A percentile compares a stretch with the other conserved stretches of the same genome.
Conservation (phyloP, 2,888 invertebrate species). For the Volucella bombylans region DNA sequence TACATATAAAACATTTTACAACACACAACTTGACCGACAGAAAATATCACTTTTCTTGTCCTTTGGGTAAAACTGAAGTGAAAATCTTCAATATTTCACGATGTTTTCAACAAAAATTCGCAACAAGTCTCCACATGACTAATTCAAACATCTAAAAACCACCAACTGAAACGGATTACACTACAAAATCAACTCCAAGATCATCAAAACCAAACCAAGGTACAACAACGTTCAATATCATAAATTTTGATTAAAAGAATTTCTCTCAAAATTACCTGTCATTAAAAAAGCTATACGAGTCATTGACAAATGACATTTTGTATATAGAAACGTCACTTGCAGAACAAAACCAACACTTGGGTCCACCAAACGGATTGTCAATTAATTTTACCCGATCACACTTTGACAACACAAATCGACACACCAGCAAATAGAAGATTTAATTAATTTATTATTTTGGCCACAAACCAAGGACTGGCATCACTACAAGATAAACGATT, state of each 20-base stretch:
- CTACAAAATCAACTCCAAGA: conserved; percentile 15
- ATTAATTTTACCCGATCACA: conserved; percentile 34
- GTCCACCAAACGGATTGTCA: conserved; percentile 29
- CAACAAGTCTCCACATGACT: conserved; percentile 7
- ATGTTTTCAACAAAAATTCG: background rate
- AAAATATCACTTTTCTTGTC: background rate
- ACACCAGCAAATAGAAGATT: conserved; percentile 12
- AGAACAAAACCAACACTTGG: conserved; percentile 35
- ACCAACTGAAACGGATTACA: conserved; percentile 19
- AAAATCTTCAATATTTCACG: background rate
- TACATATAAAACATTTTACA: too few relatives aligned
- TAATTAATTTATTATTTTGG: conserved; percentile 59
- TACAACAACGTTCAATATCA: conserved; percentile 34
- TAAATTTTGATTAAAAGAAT: conserved; percentile 63
- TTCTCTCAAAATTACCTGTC: conserved; percentile 61
- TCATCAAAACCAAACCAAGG: conserved; percentile 5
- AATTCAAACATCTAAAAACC: background rate
- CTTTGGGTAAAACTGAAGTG: background rate
- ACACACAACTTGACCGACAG: too few relatives aligned
- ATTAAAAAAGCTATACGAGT: conserved; percentile 78
- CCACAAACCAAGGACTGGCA: conserved; percentile 59
- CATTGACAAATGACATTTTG: conserved; percentile 79
- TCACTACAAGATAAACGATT: conserved; percentile 38
- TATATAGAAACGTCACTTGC: conserved; percentile 44
- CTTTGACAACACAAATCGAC: background rate